These are phyloP conservation scores for Porphyrio hochstetteri DNA, from an alignment of 2,113 vertebrate species.

Conservation along the genomic window DNA sequence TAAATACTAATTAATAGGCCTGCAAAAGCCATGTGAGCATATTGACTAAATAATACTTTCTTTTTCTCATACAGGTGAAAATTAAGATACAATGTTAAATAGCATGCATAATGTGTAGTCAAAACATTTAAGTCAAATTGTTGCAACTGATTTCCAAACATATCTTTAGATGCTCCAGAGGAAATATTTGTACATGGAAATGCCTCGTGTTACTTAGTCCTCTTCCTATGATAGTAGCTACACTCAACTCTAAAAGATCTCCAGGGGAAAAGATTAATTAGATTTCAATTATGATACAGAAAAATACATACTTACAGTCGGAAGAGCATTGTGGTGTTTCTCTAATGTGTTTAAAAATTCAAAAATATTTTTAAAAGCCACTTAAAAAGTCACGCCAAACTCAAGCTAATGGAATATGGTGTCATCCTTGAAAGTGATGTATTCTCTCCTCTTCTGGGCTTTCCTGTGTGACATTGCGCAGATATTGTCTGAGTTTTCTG, in stretches of 20 bases:
- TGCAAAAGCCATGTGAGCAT: not conserved
- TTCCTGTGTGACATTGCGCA: constrained; percentile 47
- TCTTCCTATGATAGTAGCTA: constrained; percentile 62
- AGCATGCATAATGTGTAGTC: not conserved
- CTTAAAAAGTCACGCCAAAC: constrained; percentile 79
- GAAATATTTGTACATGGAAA: constrained; percentile 61
- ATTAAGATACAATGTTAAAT: constrained; percentile 8
- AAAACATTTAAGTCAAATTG: constrained; percentile 12
- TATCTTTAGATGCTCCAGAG: constrained; percentile 33
- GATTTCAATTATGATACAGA: constrained; percentile 75
- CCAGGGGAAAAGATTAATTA: constrained; percentile 78
- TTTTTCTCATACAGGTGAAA: not conserved
- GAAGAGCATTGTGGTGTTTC: constrained; percentile 77
- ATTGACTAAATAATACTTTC: constrained; percentile 20
- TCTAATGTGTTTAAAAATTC: constrained; percentile 82
- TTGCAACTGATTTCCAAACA: constrained; percentile 1
- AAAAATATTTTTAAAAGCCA: constrained; percentile 82
- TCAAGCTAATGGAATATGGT: constrained; percentile 76
- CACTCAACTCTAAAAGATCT: constrained; percentile 62
- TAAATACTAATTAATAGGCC: not conserved
- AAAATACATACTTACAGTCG: constrained; percentile 67
- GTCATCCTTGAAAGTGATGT: constrained; percentile 69
- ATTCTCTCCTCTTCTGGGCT: constrained; percentile 21
- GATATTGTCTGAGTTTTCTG: constrained; percentile 58
- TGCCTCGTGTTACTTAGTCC: constrained; percentile 20